Percentiles rank a stretch among this genome's conserved stretches.
These are phyloP conservation scores for Diplosoma virens DNA, from an alignment of 23 tunicate species.

Conservation along the genomic window DNA sequence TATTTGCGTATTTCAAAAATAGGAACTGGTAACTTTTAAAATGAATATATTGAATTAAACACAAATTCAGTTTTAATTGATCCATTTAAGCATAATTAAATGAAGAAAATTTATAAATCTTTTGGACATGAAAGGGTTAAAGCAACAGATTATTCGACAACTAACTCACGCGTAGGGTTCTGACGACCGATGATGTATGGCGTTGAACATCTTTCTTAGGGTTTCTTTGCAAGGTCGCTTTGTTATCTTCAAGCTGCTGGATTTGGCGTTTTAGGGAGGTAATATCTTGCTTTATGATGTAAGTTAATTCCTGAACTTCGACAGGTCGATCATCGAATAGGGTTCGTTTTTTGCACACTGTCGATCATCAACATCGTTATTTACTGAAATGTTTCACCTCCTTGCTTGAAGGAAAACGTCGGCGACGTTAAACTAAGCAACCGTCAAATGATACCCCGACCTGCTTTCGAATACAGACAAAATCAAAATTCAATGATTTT, in stretches of 20 bases:
- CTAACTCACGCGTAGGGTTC: constrained; percentile 78
- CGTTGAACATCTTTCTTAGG: constrained; percentile 63
- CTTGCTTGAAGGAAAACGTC: no score
- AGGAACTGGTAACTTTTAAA: no score
- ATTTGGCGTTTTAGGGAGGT: constrained; percentile 69
- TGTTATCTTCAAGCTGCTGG: constrained; percentile 66
- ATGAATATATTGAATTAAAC: no score
- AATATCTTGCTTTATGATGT: constrained; percentile 97
- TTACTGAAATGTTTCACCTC: neutral
- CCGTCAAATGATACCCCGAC: neutral
- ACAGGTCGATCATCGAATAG: constrained; percentile 94
- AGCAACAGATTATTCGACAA: no score
- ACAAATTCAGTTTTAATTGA: no score
- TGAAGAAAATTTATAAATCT: no score
- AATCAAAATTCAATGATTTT: neutral
- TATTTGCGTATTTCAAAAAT: no score
- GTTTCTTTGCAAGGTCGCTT: constrained; percentile 1
- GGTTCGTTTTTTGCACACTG: constrained; percentile 91
- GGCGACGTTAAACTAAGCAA: neutral
- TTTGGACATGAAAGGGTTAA: no score
- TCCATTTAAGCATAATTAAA: no score
- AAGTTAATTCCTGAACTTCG: constrained; percentile 94
- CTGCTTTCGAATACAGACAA: no score
- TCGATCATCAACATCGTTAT: neutral
- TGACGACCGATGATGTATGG: constrained; percentile 78